phyloP scores from a whole-genome alignment of 1,140 invertebrate genomes.

The Hycleus phaleratus region DNA sequence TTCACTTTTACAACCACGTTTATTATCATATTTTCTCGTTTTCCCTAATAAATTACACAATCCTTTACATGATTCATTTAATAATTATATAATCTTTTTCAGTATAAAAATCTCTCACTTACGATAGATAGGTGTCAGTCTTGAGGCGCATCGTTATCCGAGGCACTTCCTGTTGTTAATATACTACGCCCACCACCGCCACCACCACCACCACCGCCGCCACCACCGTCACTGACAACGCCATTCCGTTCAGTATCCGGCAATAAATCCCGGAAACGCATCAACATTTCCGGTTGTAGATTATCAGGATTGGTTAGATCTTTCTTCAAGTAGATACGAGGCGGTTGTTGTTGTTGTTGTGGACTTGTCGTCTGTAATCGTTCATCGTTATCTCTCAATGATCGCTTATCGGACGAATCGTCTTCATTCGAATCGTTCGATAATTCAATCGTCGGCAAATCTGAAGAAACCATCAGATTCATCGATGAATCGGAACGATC shows the following conservation, averaged over 20 bases:
- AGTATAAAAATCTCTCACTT: slow-evolving; percentile 36
- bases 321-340: slow-evolving; percentile 46
- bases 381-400: slow-evolving; percentile 5
- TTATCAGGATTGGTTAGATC: slow-evolving; percentile 49
- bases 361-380: slow-evolving; percentile 28
- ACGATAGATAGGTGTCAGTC: slow-evolving; percentile 39
- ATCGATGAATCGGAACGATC: slow-evolving; percentile 27
- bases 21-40: not conserved
- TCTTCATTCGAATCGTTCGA: slow-evolving; percentile 36
- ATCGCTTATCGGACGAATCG: slow-evolving; percentile 26
- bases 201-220: too few species aligned
- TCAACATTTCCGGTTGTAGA: slow-evolving; percentile 45
- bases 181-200: slow-evolving; percentile 12
- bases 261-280: slow-evolving; percentile 40
- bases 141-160: slow-evolving; percentile 37
- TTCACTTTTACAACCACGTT: slow-evolving; percentile 33
- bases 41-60: slow-evolving; percentile 7
- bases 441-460: slow-evolving; percentile 35
- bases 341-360: slow-evolving; percentile 32
- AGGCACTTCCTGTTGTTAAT: slow-evolving; percentile 30
- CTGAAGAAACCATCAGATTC: slow-evolving; percentile 1
- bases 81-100: slow-evolving; percentile 9
- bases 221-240: not conserved
- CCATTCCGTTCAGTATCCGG: slow-evolving; percentile 32
- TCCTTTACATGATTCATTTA: not conserved